Evolutionary conservation across 1,140 invertebrate species (phyloP).

Genomic region (Microvelia longipes): DNA sequence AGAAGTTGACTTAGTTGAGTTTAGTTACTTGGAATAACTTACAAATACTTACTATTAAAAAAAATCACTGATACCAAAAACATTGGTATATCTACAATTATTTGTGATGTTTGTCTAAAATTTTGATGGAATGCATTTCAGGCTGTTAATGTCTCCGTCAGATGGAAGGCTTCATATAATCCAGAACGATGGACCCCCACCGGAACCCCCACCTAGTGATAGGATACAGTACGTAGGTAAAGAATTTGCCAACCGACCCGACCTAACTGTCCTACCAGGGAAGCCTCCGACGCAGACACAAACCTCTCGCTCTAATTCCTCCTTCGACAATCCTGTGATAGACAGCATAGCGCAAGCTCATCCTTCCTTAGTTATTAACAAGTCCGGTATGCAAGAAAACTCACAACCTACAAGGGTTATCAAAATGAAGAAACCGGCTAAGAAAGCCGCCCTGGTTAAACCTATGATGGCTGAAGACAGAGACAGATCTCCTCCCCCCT

Average conservation of each 20-base stretch:
- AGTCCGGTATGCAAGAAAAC: slow-evolving; percentile 14
- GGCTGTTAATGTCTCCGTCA: not conserved
- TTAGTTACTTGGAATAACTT: too few relatives aligned
- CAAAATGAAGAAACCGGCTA: slow-evolving; percentile 20
- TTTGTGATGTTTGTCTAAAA: too few relatives aligned
- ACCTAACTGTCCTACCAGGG: slow-evolving; percentile 22
- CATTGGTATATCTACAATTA: too few relatives aligned
- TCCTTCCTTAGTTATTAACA: slow-evolving; percentile 24
- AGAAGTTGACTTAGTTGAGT: too few relatives aligned
- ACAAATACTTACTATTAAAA: too few relatives aligned
- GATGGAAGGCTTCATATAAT: not conserved
- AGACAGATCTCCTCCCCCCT: slow-evolving; percentile 1
- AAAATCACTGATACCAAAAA: too few relatives aligned
- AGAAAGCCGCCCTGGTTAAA: slow-evolving; percentile 27
- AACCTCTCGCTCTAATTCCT: slow-evolving; percentile 3
- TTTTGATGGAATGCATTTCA: too few relatives aligned
- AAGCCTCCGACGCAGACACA: slow-evolving; percentile 3
- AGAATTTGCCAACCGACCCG: slow-evolving; percentile 21
- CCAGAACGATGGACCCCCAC: not conserved
- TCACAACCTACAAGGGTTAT: slow-evolving; percentile 9
- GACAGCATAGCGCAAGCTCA: slow-evolving; percentile 24
- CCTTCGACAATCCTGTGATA: slow-evolving; percentile 23
- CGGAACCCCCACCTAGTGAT: not conserved
- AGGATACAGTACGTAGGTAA: slow-evolving; percentile 1
- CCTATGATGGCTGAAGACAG: slow-evolving; percentile 23